phyloP scores from a whole-genome alignment of 1,140 invertebrate genomes.

The Propsilocerus akamusi region DNA sequence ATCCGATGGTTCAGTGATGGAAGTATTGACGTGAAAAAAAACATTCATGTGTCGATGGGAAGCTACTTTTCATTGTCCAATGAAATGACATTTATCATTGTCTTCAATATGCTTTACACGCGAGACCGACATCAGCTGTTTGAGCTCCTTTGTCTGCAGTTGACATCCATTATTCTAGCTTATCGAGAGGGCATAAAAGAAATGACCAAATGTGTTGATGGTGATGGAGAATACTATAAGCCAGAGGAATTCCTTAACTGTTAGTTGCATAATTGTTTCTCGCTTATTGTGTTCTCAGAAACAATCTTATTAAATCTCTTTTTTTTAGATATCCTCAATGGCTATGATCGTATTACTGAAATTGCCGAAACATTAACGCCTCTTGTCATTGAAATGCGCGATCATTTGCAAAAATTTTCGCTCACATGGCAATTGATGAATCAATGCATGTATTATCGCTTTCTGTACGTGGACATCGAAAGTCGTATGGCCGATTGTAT shows the following conservation, averaged over 20 bases:
- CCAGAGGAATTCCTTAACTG: constrained; percentile 4
- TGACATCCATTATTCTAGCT: constrained; percentile 21
- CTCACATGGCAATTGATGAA: constrained; percentile 22
- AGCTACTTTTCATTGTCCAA: constrained; percentile 15
- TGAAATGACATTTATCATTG: constrained; percentile 6
- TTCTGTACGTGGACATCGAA: constrained; percentile 18
- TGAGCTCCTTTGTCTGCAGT: constrained; percentile 23
- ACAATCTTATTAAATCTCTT: constrained; percentile 1
- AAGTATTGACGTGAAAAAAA: constrained; percentile 20
- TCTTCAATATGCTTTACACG: constrained; percentile 13
- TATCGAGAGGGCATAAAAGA: constrained; percentile 22
- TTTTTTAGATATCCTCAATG: constrained; percentile 18
- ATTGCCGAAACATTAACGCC: constrained; percentile 21
- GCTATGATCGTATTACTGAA: constrained; percentile 20
- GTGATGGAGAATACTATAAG: constrained; percentile 13
- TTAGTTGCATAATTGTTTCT: constrained; percentile 14
- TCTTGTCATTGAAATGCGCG: constrained; percentile 21
- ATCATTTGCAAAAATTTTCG: constrained; percentile 21
- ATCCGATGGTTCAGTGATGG: constrained; percentile 4
- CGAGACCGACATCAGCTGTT: constrained; percentile 22
- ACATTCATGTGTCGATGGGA: constrained; percentile 23
- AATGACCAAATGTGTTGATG: constrained; percentile 17
- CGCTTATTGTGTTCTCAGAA: neutral
- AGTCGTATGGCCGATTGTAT: constrained; percentile 22
- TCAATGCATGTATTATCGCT: constrained; percentile 22